Percentiles rank a stretch among this genome's conserved stretches.
phyloP scores from a whole-genome alignment of 2,113 vertebrate species.

The Gymnocephalus cernua region DNA sequence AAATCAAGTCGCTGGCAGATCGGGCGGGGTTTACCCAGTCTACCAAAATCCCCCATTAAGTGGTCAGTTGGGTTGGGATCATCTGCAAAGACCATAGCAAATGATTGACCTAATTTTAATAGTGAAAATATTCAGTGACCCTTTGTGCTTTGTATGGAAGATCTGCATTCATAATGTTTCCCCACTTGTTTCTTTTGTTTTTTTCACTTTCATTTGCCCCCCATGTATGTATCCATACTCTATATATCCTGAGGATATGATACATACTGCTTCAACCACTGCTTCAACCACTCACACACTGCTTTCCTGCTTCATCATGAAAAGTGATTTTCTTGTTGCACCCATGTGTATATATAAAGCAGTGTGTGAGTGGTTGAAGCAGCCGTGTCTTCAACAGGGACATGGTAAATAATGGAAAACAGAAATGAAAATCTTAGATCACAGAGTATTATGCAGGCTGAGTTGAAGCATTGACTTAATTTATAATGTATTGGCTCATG shows the following conservation, averaged over 20 bases:
- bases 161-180: not conserved
- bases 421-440: conserved; percentile 36
- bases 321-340: no score
- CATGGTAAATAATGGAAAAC: conserved; percentile 58
- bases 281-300: no score
- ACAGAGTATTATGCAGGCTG: conserved; percentile 19
- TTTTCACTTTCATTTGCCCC: conserved; percentile 3
- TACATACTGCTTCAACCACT: no score
- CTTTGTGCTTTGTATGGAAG: not conserved
- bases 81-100: not conserved
- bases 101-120: not conserved
- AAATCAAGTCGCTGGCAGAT: no score
- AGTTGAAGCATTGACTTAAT: conserved; percentile 23
- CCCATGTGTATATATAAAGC: not conserved
- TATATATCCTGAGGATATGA: no score
- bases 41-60: not conserved
- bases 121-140: not conserved
- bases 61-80: not conserved
- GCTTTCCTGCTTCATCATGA: no score
- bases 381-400: conserved; percentile 29
- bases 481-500: conserved; percentile 33
- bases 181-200: not conserved
- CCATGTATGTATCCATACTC: not conserved
- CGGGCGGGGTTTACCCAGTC: no score
- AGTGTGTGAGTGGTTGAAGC: conserved; percentile 10